Base-by-base conservation (phyloP, 1,140 invertebrate genomes). In the Dendroctonus valens region DNA sequence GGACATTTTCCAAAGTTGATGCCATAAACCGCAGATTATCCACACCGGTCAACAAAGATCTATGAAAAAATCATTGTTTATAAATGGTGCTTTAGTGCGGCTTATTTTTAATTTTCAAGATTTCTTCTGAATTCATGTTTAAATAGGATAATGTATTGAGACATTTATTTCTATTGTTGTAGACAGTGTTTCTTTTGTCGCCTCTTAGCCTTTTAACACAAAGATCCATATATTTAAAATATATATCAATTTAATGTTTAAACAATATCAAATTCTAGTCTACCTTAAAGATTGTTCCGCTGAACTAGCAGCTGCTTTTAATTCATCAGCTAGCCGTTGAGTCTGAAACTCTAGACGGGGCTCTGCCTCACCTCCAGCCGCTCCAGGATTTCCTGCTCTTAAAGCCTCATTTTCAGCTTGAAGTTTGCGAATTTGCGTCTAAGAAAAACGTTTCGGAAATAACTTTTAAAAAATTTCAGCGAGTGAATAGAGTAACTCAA, bases 231-330 rank as follows among this genome's bases (percentile, higher is more conserved):
- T 26, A 26, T 2, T 26, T 26, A 26, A 26, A 26, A 2, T 2
- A 26, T 26, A 1, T 26, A 26, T 3, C 26, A 26, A 26, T 26
- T 26, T 26, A 26, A 26, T 26, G 3, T 26, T 26, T 26, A 26
- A 1, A 26, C 26, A 1, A 26, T 26, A 3, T 26, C 1, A 2
- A 26, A 26, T 26, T 26, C 26, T 3, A 26, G 26, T 26, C 26
- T 76, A 87, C 86, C 85, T 86, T 6, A 89, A 76, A 15, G 86
- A 87, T 40, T 82, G 78, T 77, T 89, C 86, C 12, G 87, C 87
- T 49, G 83, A 84, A 60, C 82, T 82, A 41, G 87, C 87, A 54
- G 87, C 86, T 48, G 78, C 75, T 62, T 82, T 78, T 50, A 88
- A 75, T 71, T 88, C 86, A 59, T 80, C 74, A 46, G 83, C 83